phyloP scores from a whole-genome alignment of 2,113 vertebrate genomes.

The Catharus fuscescens region DNA sequence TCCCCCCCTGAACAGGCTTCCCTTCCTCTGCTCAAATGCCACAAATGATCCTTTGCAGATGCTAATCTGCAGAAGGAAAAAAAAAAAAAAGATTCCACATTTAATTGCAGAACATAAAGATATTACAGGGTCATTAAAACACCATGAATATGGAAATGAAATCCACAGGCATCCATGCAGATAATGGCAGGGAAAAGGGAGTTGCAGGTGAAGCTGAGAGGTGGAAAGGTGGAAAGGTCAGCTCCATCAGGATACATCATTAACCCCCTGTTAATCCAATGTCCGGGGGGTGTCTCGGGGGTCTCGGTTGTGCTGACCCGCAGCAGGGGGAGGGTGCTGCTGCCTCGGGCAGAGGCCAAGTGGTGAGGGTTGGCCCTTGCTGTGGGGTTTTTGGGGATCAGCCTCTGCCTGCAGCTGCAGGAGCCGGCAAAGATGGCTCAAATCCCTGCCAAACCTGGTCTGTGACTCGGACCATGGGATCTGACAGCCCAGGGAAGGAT shows the following conservation, averaged over 20 bases:
- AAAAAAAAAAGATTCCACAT: neutral
- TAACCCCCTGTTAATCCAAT: neutral
- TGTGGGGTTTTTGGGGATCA: neutral
- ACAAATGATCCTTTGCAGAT: conserved; percentile 31
- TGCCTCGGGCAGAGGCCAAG: neutral
- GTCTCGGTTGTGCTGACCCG: fast-evolving
- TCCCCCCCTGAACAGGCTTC: neutral
- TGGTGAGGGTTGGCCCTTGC: neutral
- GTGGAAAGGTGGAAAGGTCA: conserved; percentile 20
- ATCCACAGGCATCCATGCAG: conserved; percentile 43
- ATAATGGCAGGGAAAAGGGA: conserved; percentile 20
- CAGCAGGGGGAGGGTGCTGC: neutral
- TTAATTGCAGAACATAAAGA: conserved; percentile 58
- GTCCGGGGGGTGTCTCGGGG: fast-evolving
- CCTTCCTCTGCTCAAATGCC: neutral
- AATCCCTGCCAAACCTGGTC: fast-evolving
- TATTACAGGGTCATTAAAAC: conserved; percentile 59
- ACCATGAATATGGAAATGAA: conserved; percentile 67
- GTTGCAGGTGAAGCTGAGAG: conserved; percentile 23
- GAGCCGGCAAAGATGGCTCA: neutral
- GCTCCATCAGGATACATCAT: neutral
- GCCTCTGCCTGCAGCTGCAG: neutral
- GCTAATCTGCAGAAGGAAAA: neutral
- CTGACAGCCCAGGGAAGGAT: fast-evolving
- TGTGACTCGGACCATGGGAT: neutral